Base-by-base conservation (phyloP, 2,113 vertebrate genomes). In the Beaufortia kweichowensis region DNA sequence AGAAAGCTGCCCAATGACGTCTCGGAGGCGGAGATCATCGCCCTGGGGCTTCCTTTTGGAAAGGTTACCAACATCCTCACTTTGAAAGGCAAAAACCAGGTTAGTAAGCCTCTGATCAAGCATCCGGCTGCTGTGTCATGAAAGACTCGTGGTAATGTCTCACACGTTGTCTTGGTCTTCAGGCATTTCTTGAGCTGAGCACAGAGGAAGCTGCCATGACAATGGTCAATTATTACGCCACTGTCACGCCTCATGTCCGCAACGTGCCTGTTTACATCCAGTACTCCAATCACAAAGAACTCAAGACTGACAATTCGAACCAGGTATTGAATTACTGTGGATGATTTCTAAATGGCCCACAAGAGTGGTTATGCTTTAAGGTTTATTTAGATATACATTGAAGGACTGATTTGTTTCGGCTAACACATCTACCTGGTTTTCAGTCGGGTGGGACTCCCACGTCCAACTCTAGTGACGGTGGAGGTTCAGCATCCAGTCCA, bases 31-130 rank as follows among this genome's bases (percentile, higher is more conserved):
- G 97, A 98, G 90, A 95, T 98, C 86, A 97, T 99, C 80, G 95
- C 96, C 82, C 92, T 98, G 69, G 97, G 96, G 53, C 90, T 99
- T 79, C 97, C 96, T 75, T 99, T 99, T 84, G 97, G 97, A 76
- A 98, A 98, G 89, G 96, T 99, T 85, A 98, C 96, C 79, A 99
- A 99, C 85, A 98, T 99, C 89, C 93, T 99, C 33, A 99, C 95
- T 70, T 89, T 99, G 71, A 99, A 98, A 92, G 97, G 97, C 79
- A 99, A 99, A 85, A 99, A 98, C 84, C 97, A 99, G 95, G 97
- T 98, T 89, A 82, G 85, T 79, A n/a, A n/a, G n/a, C n/a, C n/a
- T n/a, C n/a, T n/a, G 59, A 10, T 35, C 61, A 5, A 4, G 46
- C 39, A 6, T 19, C 50, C 23, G 3, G 43, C 48, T 46, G 3